phyloP scores from a whole-genome alignment of 2,888 invertebrate species.

The Phaedon cochleariae region DNA sequence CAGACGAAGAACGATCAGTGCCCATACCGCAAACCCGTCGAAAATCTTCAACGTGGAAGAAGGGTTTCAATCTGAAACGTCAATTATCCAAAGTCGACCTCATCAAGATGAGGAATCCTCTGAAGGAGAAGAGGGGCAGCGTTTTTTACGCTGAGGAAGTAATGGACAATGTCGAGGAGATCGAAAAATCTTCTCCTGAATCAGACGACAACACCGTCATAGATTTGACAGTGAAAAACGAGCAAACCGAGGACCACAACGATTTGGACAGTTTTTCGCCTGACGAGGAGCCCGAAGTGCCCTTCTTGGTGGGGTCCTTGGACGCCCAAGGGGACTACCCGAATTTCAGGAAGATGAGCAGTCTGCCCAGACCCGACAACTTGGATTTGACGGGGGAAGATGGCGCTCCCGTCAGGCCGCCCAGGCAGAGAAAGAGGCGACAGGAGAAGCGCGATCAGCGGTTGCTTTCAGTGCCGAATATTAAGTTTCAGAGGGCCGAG shows the following conservation, averaged over 20 bases:
- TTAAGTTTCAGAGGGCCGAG: constrained; percentile 70
- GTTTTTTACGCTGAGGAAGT: constrained; percentile 57
- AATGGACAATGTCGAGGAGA: constrained; percentile 52
- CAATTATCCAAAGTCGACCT: constrained; percentile 83
- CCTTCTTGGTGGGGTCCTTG: constrained; percentile 52
- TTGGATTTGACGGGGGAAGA: constrained; percentile 68
- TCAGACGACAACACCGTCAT: constrained; percentile 57
- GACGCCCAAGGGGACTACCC: constrained; percentile 49
- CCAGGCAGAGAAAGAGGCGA: constrained; percentile 65
- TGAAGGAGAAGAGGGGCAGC: constrained; percentile 62
- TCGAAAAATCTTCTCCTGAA: constrained; percentile 55
- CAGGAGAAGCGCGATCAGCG: constrained; percentile 68
- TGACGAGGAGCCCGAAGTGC: constrained; percentile 46
- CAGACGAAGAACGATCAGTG: constrained; percentile 44
- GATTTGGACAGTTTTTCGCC: constrained; percentile 54
- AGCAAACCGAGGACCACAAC: constrained; percentile 42
- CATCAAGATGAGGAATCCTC: constrained; percentile 72
- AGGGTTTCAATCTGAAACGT: constrained; percentile 81
- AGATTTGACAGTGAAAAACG: constrained; percentile 35
- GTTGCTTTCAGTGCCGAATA: constrained; percentile 80
- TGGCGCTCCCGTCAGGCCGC: constrained; percentile 67
- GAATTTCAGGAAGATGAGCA: constrained; percentile 43
- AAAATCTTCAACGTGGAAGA: constrained; percentile 74
- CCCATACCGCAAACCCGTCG: constrained; percentile 60
- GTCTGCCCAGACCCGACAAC: constrained; percentile 74